These are phyloP conservation scores for Prunella himalayana DNA, from an alignment of 2,113 vertebrate species.

Conservation along the genomic window DNA sequence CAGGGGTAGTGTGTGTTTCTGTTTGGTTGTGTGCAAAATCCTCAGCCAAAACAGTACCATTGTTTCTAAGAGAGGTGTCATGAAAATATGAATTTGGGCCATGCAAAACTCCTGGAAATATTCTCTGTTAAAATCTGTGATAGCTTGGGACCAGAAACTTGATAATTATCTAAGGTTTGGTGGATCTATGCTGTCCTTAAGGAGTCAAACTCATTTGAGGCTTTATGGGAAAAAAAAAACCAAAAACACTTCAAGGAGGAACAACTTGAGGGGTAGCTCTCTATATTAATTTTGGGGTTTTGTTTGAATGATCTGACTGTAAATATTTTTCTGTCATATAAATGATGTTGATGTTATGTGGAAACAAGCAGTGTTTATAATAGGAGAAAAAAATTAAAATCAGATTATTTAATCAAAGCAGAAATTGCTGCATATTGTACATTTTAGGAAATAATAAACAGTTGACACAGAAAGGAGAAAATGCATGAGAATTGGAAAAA, in stretches of 20 bases:
- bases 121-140: not conserved
- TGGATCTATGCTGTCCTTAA: not conserved
- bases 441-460: not conserved
- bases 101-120: not conserved
- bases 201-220: not conserved
- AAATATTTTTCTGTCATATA: slow-evolving; percentile 10
- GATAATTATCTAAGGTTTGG: not conserved
- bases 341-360: not conserved
- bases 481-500: not conserved
- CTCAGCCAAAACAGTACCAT: not conserved
- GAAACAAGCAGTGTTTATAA: not conserved
- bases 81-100: not conserved
- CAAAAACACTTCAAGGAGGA: not conserved
- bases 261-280: not conserved
- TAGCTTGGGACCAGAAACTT: not conserved
- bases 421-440: not conserved
- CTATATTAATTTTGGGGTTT: not conserved
- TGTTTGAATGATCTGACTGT: not conserved
- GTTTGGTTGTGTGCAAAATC: not conserved
- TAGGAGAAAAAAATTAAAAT: not conserved
- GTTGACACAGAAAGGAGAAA: not conserved
- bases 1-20: not conserved
- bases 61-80: not conserved
- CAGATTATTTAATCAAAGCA: not conserved
- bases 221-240: not conserved